Evolutionary conservation across 1,140 invertebrate species (phyloP), one percentile per base, ranked within the genome.

Genomic region (Panagrolaimus sp.): DNA sequence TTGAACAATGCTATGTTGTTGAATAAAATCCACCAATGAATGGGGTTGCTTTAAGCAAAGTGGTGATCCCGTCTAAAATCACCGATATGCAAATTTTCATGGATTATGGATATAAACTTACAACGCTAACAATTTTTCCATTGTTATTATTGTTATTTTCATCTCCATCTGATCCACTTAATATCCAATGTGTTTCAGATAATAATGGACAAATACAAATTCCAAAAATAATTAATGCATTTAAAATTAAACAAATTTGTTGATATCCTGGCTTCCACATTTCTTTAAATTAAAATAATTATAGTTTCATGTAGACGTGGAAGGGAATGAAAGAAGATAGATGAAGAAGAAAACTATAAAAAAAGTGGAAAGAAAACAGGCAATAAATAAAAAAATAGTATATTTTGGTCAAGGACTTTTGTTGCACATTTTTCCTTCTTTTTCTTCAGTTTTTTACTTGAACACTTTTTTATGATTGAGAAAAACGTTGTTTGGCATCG

Each of bases 171-270:
- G 32, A 4, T 38, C 32, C 32, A 38, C 32, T 58, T 28, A 58
- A 58, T 4, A 58, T 12, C 52, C 52, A 58, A 58, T 58, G 52
- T 8, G 52, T 58, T 12, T 58, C 52, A 12, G 28, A 58, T 12
- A 58, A 10, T 8, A 58, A 6, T n/a, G 52, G 52, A 12, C 21
- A 21, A 58, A 21, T 26, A 17, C 52, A 58, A 12, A 58, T 58
- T 26, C 52, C 21, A 26, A 28, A 1, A 5, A 58, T 26, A 28
- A 58, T 58, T 8, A 58, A 58, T n/a, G 15, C 52, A 58, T 58
- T 58, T 21, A 58, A 4, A 1, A 58, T 12, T 21, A 58, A n/a
- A 58, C 52, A 58, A 1, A 58, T 28, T n/a, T 21, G 8, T 24
- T 58, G 52, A 28, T 26, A 58, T 58, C 32, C 32, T 38, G 32